These are phyloP conservation scores for Incurvaria masculella DNA, from an alignment of 2,888 invertebrate genomes.

Conservation along the genomic window DNA sequence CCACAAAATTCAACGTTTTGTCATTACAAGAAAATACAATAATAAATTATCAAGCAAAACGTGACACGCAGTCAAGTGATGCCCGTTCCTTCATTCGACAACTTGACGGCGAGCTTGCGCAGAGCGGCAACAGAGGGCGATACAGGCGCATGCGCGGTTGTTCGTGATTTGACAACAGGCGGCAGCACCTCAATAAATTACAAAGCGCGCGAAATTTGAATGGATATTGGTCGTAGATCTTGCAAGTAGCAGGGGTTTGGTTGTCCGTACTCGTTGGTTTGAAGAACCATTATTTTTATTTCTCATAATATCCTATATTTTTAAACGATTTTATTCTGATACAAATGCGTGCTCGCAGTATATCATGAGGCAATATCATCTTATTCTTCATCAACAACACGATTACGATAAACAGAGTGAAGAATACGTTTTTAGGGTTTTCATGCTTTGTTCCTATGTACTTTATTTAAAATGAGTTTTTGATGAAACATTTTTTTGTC, in stretches of 20 bases:
- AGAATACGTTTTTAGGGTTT: no score
- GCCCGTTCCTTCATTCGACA: not conserved
- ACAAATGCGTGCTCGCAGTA: no score
- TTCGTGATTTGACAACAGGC: not conserved
- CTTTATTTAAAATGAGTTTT: no score
- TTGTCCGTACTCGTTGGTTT: not conserved
- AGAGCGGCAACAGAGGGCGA: not conserved
- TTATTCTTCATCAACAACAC: no score
- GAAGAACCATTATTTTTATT: no score
- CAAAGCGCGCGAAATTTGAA: not conserved
- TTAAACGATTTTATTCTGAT: no score
- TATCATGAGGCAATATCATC: no score
- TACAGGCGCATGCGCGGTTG: not conserved
- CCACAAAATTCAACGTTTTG: not conserved
- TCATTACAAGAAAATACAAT: not conserved
- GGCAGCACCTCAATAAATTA: not conserved
- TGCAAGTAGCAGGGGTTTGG: not conserved
- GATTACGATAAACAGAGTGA: no score
- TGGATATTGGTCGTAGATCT: not conserved
- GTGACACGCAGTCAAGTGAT: constrained; percentile 56
- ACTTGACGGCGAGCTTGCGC: not conserved
- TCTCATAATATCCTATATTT: no score
- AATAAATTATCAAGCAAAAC: constrained; percentile 24
- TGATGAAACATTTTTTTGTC: no score
- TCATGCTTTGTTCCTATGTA: no score